phyloP scores from a whole-genome alignment of 30 jellyfish, hydroid and myxozoan species.

The Phacellophora camtschatica region DNA sequence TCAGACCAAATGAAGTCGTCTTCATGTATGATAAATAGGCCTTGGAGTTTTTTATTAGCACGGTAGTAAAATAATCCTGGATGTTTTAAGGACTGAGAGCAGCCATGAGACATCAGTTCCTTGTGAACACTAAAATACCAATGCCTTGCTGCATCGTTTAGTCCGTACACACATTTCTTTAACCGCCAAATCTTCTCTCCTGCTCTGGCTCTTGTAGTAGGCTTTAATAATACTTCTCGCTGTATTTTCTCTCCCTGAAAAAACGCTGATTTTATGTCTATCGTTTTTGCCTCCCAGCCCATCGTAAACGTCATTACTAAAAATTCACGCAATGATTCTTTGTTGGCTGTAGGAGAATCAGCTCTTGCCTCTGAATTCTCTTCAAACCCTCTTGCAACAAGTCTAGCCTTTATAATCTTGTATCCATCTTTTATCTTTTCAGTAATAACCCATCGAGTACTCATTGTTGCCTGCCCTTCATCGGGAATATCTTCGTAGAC shows the following conservation, averaged over 20 bases:
- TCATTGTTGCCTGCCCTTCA: background rate
- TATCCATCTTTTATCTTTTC: background rate
- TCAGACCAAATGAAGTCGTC: conserved; percentile 9
- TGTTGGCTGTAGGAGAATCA: conserved; percentile 21
- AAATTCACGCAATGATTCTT: background rate
- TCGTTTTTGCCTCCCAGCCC: conserved; percentile 33
- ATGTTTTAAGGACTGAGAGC: conserved; percentile 5
- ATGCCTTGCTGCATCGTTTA: background rate
- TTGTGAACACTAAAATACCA: background rate
- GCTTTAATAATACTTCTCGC: conserved; percentile 10
- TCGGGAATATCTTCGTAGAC: background rate
- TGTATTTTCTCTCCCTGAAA: conserved; percentile 24
- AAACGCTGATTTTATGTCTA: conserved; percentile 41
- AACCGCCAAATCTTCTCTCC: background rate
- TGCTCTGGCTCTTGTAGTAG: background rate
- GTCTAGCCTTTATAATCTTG: background rate
- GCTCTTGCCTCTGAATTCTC: conserved; percentile 7
- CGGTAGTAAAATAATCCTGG: conserved; percentile 2
- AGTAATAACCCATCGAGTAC: background rate
- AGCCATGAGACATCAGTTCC: background rate
- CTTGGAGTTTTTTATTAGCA: background rate
- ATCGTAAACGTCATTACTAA: background rate
- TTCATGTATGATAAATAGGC: conserved; percentile 1
- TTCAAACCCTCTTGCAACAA: background rate
- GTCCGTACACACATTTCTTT: background rate